Evolutionary conservation across 2,888 invertebrate species (phyloP).

Genomic region (Netelia fuscicornis): DNA sequence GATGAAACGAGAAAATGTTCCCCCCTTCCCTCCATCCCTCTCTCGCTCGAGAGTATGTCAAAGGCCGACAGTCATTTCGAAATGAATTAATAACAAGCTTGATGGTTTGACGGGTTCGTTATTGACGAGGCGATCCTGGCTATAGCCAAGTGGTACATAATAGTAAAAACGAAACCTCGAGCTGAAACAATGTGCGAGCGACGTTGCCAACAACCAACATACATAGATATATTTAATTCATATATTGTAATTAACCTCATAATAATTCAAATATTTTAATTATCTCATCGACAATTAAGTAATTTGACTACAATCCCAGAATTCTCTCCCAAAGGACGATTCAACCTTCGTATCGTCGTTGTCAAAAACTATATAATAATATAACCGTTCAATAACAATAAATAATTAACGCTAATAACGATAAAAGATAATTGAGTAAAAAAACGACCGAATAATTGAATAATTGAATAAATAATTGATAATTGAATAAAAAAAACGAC

Average conservation of each 20-base stretch:
- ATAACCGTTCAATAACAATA: too few species aligned
- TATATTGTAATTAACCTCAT: too few species aligned
- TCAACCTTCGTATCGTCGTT: too few species aligned
- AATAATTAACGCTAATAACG: too few species aligned
- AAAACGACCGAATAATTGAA: too few species aligned
- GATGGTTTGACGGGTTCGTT: conserved; percentile 52
- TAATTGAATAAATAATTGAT: neutral
- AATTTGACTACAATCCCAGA: too few species aligned
- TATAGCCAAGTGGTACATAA: conserved; percentile 56
- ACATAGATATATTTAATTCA: too few species aligned
- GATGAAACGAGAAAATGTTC: conserved; percentile 27
- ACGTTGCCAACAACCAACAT: neutral
- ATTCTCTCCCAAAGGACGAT: too few species aligned
- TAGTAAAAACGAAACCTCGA: conserved; percentile 15
- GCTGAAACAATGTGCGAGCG: conserved; percentile 22
- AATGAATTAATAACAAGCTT: conserved; percentile 66
- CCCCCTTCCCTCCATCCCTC: neutral
- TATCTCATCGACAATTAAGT: too few species aligned
- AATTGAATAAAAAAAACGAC: neutral
- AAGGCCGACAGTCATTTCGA: conserved; percentile 38
- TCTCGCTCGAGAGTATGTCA: conserved; percentile 13
- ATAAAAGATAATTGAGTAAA: too few species aligned
- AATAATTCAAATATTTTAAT: too few species aligned
- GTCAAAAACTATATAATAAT: too few species aligned
- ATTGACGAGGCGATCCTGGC: conserved; percentile 45